phyloP scores from a whole-genome alignment of 2,113 vertebrate genomes.

The Psephotus haematonotus region DNA sequence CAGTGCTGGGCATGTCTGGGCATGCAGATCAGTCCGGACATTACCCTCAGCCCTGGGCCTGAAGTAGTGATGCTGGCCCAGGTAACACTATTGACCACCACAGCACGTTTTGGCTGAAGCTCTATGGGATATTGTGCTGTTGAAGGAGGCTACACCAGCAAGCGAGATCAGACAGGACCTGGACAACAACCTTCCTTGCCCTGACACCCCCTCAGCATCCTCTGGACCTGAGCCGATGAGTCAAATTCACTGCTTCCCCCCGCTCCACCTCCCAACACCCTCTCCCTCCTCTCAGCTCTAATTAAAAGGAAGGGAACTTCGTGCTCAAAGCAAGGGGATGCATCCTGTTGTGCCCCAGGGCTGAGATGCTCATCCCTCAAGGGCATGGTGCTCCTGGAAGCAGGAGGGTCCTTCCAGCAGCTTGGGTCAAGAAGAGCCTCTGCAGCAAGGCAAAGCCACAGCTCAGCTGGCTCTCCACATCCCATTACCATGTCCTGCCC shows the following conservation, averaged over 20 bases:
- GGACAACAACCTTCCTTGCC: background rate
- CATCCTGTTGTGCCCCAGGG: background rate
- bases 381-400: background rate
- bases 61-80: background rate
- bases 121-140: background rate
- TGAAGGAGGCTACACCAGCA: background rate
- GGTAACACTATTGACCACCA: fast-evolving
- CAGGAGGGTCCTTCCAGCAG: background rate
- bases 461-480: background rate
- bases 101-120: background rate
- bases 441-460: fast-evolving
- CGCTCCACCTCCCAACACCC: background rate
- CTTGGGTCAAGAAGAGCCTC: background rate
- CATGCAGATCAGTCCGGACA: background rate
- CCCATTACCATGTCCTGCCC: background rate
- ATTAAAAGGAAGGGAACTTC: background rate
- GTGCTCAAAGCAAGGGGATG: fast-evolving
- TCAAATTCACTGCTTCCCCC: background rate
- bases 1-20: background rate
- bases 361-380: background rate
- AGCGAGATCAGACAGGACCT: background rate
- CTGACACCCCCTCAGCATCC: fast-evolving
- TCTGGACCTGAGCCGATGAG: background rate
- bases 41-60: background rate
- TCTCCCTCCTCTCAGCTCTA: background rate